Evolutionary conservation across 2,113 vertebrate species (phyloP), one percentile per base, ranked within the genome.

Genomic region (Junco hyemalis): DNA sequence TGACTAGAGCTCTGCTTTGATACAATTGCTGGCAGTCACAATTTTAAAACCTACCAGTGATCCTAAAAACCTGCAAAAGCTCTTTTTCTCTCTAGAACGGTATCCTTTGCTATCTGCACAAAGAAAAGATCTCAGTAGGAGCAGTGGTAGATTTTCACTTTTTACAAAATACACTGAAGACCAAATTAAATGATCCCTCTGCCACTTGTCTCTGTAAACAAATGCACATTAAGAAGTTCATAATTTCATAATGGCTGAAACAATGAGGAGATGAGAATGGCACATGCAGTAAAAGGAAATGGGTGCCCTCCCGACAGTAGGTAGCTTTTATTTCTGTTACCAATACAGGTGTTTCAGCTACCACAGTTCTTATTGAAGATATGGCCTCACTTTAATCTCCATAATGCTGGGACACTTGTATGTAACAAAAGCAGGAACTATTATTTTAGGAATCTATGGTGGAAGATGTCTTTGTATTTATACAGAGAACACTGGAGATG

Each of bases 1-100:
- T 96, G 96, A 89, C 96, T 96, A 79, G 87, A 96, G 79, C 92
- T 96, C 91, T 95, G 54, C 54, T 96, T 95, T 61, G 66, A 92
- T 91, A 61, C 65, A 92, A 71, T 88, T 95, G 78, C 79, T 92
- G 86, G 83, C 77, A 91, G 56, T 88, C 95, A 82, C 66, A 90
- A 83, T 93, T 85, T 79, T 50, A 92, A 96, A 91, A 73, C 84
- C 92, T 94, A 81, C 81, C 50, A 68, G 29, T 54, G 44, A 92
- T 87, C 59, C 77, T 86, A 50, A 88, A 88, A 94, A 73, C 51
- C 61, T 70, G 59, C 71, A 50, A 66, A 87, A 84, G 36, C 56
- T 57, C 63, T 83, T 96, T 76, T 87, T 40, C 79, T 90, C 74
- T 81, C 66, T 79, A 73, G 69, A 76, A 77, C 33, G 81, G 82